A percentile compares a stretch with the other conserved stretches of the same genome.
phyloP scores from a whole-genome alignment of 2,797 vertebrate species.

The Cynodonichthys magdalenae region DNA sequence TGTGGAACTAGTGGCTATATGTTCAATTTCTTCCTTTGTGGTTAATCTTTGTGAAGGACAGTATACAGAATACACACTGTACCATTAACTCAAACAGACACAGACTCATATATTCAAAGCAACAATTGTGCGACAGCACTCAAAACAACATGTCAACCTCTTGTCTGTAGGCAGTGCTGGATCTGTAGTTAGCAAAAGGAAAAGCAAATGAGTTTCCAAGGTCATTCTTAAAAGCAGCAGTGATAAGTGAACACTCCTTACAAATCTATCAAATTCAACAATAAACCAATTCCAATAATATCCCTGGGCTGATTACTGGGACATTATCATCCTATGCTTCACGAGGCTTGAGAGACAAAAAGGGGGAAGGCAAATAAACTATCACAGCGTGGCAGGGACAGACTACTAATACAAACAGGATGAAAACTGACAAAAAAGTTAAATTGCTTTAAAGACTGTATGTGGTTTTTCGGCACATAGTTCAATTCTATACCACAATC shows the following conservation, averaged over 20 bases:
- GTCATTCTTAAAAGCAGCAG: conserved; percentile 75
- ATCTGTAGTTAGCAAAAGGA: conserved; percentile 72
- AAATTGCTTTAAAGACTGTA: not conserved
- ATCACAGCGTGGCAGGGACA: conserved; percentile 4
- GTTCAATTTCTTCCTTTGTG: conserved; percentile 3
- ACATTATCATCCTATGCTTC: conserved; percentile 41
- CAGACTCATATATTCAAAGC: conserved; percentile 13
- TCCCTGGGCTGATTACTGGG: conserved; percentile 59
- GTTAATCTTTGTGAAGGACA: conserved; percentile 34
- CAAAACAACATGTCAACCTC: conserved; percentile 29
- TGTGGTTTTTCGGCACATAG: not conserved
- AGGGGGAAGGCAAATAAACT: conserved; percentile 20
- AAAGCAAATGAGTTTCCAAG: conserved; percentile 86
- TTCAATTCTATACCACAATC: no score
- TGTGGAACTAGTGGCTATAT: not conserved
- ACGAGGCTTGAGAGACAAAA: conserved; percentile 18
- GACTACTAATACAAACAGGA: conserved; percentile 14
- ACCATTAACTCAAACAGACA: conserved; percentile 25
- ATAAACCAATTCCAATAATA: conserved; percentile 79
- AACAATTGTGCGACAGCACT: conserved; percentile 41
- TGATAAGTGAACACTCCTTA: conserved; percentile 77
- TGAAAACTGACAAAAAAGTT: conserved; percentile 24
- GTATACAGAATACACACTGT: conserved; percentile 13
- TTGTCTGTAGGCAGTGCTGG: conserved; percentile 57
- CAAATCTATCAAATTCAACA: conserved; percentile 80